A percentile compares a stretch with the other conserved stretches of the same genome.
These are phyloP conservation scores for Pseudochaenichthys georgianus DNA, from an alignment of 2,797 vertebrate species.

Conservation along the genomic window DNA sequence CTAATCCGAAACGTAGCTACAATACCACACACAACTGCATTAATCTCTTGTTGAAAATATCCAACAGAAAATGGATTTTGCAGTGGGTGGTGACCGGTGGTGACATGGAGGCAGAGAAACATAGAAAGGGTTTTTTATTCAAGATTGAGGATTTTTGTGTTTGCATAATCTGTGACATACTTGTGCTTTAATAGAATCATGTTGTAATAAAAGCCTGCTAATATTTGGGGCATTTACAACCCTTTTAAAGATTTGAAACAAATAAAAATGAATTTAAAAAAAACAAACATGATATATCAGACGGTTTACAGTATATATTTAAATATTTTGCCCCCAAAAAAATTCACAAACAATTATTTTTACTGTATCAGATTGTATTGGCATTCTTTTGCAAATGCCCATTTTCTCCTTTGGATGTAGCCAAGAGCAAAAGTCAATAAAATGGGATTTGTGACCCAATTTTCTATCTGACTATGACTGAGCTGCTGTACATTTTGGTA, in stretches of 20 bases:
- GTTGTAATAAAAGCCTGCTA: constrained; percentile 8
- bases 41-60: constrained; percentile 37
- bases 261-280: neutral
- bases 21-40: constrained; percentile 14
- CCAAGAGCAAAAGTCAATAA: constrained; percentile 28
- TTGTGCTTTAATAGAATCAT: constrained; percentile 11
- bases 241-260: constrained; percentile 24
- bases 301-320: neutral
- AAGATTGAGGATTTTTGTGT: constrained; percentile 31
- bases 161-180: constrained; percentile 41
- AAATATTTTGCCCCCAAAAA: constrained; percentile 6
- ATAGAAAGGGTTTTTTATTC: constrained; percentile 27
- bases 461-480: neutral
- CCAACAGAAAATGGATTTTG: constrained; percentile 31
- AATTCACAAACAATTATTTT: neutral
- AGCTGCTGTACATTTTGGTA: constrained; percentile 1
- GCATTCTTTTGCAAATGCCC: constrained; percentile 5
- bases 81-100: constrained; percentile 39
- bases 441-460: constrained; percentile 21
- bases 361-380: neutral
- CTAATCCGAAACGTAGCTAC: constrained; percentile 30
- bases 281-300: neutral
- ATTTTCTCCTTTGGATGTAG: constrained; percentile 9
- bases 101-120: constrained; percentile 18
- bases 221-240: neutral